Base-by-base conservation (phyloP, 2,797 vertebrate species). In the Pelochelys cantorii region DNA sequence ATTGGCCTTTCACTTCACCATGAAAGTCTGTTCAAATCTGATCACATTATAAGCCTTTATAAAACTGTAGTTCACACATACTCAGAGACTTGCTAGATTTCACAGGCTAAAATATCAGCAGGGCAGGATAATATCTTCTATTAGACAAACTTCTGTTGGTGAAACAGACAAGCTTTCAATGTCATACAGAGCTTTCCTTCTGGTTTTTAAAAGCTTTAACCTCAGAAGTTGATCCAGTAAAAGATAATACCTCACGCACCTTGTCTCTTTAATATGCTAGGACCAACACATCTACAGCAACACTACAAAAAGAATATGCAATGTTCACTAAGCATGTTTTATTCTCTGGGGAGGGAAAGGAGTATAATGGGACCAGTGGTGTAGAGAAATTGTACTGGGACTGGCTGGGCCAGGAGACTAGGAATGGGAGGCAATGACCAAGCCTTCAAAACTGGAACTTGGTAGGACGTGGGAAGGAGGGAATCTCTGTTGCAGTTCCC, bases 1-100 rank as follows among this genome's bases (percentile, higher is more conserved):
- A 81, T 1, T 85, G 82, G 27, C 57, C 68, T 85, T 85, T 93
- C 34, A 53, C 60, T 85, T 62, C 60, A 62, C 29, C 29, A 31
- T 62, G 34, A 74, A 74, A 23, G 34, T 23, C 34, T 42, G 68
- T 18, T 22, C 34, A 74, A 37, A 22, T 34, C 34, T 15, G 80
- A 42, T 15, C 29, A 25, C 68, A 42, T 27, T 90, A 57, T 29
- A 31, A 56, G 79, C 0, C 0, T 79, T 85, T 62, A 34, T 79
- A 74, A 62, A 93, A 68, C 48, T 56, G 57, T 22, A 23, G 29
- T 7, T 25, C 13, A 4, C 2, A 7, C 22, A 18, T 1, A 0
- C 37, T 85, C 34, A 79, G 68, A 65, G 34, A 55, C 79, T 79
- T 15, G 1, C 52, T 86, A 53, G 79, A 84, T 42, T 59, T 79